Evolutionary conservation across 1,140 invertebrate genomes (phyloP).

Genomic region (Pseudomyrmex concolor): DNA sequence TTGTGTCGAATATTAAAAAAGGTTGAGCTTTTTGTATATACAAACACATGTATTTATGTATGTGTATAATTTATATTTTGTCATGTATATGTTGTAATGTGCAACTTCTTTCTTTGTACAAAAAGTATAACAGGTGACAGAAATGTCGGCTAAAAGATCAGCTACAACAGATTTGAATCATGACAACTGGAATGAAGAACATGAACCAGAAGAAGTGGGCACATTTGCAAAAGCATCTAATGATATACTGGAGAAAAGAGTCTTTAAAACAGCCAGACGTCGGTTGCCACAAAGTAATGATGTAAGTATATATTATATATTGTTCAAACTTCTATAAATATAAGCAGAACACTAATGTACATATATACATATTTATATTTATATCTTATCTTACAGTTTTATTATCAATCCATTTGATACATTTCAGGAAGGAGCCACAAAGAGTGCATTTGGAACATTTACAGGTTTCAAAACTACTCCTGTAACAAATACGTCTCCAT

Average conservation of each 20-base stretch:
- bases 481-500: slow-evolving; percentile 81
- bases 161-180: slow-evolving; percentile 93
- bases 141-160: slow-evolving; percentile 91
- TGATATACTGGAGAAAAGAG: slow-evolving; percentile 90
- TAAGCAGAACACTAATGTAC: too few species aligned
- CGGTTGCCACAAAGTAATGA: slow-evolving; percentile 78
- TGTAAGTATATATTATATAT: slow-evolving; percentile 52
- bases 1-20: too few species aligned
- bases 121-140: slow-evolving; percentile 6
- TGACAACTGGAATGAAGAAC: slow-evolving; percentile 96
- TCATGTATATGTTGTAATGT: too few species aligned
- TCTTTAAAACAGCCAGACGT: slow-evolving; percentile 92
- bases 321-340: not conserved
- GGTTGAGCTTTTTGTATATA: too few species aligned
- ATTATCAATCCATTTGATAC: slow-evolving; percentile 42
- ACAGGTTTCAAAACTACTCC: slow-evolving; percentile 86
- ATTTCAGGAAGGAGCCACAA: slow-evolving; percentile 81
- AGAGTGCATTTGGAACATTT: slow-evolving; percentile 88
- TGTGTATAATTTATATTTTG: too few species aligned
- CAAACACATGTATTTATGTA: too few species aligned
- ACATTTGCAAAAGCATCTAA: slow-evolving; percentile 89
- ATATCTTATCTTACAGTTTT: too few species aligned
- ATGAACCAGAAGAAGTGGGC: slow-evolving; percentile 92
- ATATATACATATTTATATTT: too few species aligned
- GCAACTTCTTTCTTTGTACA: not conserved